Conservation (phyloP, 2,797 vertebrate genomes). For the Muscicapa striata region DNA sequence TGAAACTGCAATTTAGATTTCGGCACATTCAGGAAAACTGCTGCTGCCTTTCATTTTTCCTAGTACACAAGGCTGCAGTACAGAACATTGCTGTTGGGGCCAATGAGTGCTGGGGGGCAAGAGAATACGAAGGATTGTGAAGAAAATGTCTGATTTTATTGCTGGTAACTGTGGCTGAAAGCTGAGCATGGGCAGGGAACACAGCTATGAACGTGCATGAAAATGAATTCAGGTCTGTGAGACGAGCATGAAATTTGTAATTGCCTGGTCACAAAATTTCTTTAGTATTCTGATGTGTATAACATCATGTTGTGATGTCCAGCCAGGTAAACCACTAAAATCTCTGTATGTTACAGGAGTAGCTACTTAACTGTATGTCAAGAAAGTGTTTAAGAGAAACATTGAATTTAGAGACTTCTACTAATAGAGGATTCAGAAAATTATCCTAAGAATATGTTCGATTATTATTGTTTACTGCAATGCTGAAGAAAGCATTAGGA, state of each 20-base stretch:
- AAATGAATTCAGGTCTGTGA: not conserved
- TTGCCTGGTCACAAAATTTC: not conserved
- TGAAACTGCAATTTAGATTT: too few relatives aligned
- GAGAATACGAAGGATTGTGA: not conserved
- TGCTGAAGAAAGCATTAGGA: slow-evolving; percentile 73
- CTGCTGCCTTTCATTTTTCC: too few relatives aligned
- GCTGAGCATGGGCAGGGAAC: not conserved
- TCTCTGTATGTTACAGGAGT: not conserved
- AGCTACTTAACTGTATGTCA: not conserved
- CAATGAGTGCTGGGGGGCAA: not conserved
- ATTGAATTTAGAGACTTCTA: not conserved
- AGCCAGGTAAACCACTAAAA: not conserved
- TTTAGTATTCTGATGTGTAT: not conserved
- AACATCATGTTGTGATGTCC: not conserved
- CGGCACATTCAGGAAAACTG: too few relatives aligned
- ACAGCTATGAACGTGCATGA: not conserved
- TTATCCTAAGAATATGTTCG: too few relatives aligned
- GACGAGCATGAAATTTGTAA: not conserved
- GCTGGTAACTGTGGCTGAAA: not conserved
- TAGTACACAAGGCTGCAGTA: too few relatives aligned
- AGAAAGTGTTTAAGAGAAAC: not conserved
- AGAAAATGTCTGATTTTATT: not conserved
- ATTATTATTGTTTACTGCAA: too few relatives aligned
- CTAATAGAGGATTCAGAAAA: not conserved
- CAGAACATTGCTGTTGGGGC: too few relatives aligned